Percentiles rank a stretch among this genome's conserved stretches.
Evolutionary conservation across 2,888 invertebrate species (phyloP).

Genomic region (Drosophila leonis): DNA sequence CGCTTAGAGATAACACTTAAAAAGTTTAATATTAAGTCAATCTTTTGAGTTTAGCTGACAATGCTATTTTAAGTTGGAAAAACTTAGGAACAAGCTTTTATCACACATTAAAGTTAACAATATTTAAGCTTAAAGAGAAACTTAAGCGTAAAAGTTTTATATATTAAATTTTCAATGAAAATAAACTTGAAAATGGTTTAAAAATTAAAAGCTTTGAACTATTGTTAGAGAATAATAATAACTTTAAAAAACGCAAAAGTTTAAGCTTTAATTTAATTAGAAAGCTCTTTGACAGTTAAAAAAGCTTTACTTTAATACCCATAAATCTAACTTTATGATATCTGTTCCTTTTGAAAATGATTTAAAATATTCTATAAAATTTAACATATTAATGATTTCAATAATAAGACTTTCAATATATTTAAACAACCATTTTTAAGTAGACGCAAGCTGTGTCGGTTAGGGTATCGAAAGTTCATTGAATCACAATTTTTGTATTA

Average conservation of each 20-base stretch:
- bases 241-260: no score
- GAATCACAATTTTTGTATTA: not conserved
- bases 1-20: not conserved
- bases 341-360: no score
- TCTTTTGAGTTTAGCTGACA: not conserved
- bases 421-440: not conserved
- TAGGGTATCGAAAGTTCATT: constrained; percentile 26
- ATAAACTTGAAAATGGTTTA: no score
- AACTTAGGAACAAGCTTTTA: not conserved
- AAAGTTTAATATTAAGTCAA: not conserved
- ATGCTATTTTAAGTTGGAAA: not conserved
- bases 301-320: no score
- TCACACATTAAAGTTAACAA: not conserved
- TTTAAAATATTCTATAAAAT: no score
- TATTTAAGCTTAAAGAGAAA: not conserved
- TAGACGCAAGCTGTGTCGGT: not conserved
- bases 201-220: no score
- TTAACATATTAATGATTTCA: no score
- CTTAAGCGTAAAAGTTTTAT: not conserved
- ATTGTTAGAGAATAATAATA: no score
- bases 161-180: no score
- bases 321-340: no score
- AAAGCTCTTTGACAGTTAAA: no score
- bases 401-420: not conserved
- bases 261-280: no score